Percentiles rank a stretch among this genome's conserved stretches.
These are phyloP conservation scores for Troilus luridus DNA, from an alignment of 2,888 invertebrate genomes.

Conservation along the genomic window DNA sequence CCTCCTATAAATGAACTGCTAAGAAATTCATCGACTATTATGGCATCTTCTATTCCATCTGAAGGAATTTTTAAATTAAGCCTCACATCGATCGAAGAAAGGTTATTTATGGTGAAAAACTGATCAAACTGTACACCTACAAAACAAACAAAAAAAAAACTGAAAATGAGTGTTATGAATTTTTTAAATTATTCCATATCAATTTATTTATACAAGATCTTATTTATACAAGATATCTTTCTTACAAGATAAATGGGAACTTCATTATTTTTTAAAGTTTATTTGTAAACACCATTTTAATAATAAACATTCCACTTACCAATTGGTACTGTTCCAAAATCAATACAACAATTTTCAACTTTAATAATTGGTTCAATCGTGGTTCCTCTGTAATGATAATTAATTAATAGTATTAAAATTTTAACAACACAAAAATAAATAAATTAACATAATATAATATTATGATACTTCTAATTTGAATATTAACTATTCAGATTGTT, in stretches of 20 bases:
- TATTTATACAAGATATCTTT: neutral
- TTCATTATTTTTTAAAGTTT: neutral
- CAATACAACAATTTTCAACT: neutral
- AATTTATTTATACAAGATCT: too few species aligned
- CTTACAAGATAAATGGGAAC: neutral
- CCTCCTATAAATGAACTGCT: neutral
- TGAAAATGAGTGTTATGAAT: neutral
- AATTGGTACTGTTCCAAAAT: neutral
- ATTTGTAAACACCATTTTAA: neutral
- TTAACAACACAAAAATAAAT: neutral
- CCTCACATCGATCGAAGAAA: neutral
- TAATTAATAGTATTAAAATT: neutral
- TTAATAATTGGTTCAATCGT: neutral
- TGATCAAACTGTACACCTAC: neutral
- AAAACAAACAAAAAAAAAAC: neutral
- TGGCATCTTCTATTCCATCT: neutral
- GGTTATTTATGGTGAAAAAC: neutral
- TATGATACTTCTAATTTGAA: neutral
- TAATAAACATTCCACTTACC: neutral
- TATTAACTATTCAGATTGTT: too few species aligned
- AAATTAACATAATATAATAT: neutral
- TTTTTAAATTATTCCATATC: too few species aligned
- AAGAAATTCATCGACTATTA: neutral
- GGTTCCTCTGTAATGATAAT: neutral
- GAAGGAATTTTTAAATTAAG: neutral